Conservation (phyloP, 2,797 vertebrate species). For the Pseudocheirus occidentalis region DNA sequence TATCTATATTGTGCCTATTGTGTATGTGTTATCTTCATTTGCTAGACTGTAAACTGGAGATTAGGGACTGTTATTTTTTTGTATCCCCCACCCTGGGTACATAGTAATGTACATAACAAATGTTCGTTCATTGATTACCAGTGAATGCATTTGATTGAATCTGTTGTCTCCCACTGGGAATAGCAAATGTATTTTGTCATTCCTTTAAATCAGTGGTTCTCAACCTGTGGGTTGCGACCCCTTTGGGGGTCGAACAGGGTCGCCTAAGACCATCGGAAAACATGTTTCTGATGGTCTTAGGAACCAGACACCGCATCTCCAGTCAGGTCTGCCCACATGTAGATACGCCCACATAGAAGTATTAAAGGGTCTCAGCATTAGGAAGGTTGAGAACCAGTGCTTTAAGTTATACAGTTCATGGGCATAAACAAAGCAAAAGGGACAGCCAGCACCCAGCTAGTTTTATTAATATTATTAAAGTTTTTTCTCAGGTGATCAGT, state of each 20-base stretch:
- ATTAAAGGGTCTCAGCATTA: too few relatives aligned
- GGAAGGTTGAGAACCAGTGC: too few relatives aligned
- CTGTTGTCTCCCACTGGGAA: neutral
- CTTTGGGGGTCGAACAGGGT: too few relatives aligned
- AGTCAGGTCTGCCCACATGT: too few relatives aligned
- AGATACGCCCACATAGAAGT: too few relatives aligned
- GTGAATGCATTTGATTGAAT: neutral
- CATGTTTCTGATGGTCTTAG: too few relatives aligned
- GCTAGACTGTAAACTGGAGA: neutral
- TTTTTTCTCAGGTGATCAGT: constrained; percentile 60
- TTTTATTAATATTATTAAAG: neutral
- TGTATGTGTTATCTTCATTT: neutral
- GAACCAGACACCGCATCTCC: too few relatives aligned
- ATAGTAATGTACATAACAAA: neutral
- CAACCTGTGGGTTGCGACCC: too few relatives aligned
- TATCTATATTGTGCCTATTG: neutral
- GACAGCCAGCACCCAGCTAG: neutral
- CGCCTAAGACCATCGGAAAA: too few relatives aligned
- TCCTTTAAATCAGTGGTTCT: too few relatives aligned
- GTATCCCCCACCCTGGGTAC: neutral
- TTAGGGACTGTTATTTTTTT: neutral
- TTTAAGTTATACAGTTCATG: constrained; percentile 7
- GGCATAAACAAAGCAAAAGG: neutral
- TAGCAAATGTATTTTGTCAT: neutral
- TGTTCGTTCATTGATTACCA: neutral